These are phyloP conservation scores for Glareola pratincola DNA, from an alignment of 2,113 vertebrate species.

Conservation along the genomic window DNA sequence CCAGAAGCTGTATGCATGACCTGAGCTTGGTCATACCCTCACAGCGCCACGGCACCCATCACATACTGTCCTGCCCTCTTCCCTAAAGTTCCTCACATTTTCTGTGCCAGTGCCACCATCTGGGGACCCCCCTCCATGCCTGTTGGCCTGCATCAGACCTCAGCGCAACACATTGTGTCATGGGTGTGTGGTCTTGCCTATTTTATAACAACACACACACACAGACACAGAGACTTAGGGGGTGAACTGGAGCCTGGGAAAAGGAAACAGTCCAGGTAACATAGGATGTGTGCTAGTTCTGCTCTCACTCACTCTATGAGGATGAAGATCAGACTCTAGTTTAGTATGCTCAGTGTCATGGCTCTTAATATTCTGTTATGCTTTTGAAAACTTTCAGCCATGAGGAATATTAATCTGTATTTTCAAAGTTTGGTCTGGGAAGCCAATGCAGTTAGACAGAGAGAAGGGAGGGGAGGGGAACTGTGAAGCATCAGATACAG, in stretches of 20 bases:
- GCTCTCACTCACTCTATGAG: rapidly evolving
- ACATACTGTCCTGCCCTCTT: background rate
- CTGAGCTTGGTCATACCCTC: background rate
- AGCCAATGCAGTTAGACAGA: rapidly evolving
- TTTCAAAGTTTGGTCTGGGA: background rate
- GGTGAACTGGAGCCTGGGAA: background rate
- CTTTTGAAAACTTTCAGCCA: background rate
- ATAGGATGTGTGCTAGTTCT: background rate
- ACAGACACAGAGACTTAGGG: too few species aligned
- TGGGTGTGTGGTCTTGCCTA: background rate
- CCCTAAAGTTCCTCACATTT: background rate
- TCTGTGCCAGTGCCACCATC: background rate
- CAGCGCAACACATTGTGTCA: rapidly evolving
- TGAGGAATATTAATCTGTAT: background rate
- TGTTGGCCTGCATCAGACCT: background rate
- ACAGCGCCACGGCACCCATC: too few species aligned
- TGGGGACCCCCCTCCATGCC: rapidly evolving
- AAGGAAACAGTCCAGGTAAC: background rate
- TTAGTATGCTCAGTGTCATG: background rate
- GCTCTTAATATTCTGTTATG: background rate
- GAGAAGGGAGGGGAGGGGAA: background rate
- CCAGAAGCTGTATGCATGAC: background rate
- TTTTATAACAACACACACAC: background rate
- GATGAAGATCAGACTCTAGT: background rate
- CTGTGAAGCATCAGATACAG: background rate